Evolutionary conservation across 2,113 vertebrate species (phyloP).

Genomic region (Crotalus horridus): DNA sequence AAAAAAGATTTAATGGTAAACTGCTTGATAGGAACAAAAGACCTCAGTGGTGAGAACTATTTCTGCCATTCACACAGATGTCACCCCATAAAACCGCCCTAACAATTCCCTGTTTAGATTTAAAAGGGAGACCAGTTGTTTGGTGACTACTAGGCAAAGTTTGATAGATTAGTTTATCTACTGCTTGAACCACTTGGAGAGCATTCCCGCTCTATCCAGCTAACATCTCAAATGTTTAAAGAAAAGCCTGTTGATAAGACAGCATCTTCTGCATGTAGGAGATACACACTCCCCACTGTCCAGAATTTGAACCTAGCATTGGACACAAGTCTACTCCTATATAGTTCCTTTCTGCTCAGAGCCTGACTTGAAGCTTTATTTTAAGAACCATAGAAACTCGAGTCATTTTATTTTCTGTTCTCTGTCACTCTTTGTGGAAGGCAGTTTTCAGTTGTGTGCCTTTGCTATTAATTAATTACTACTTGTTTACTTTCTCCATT

Average conservation of each 20-base stretch:
- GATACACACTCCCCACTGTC: background rate
- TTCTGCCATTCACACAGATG: constrained; percentile 47
- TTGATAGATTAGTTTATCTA: constrained; percentile 58
- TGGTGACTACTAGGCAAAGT: constrained; percentile 44
- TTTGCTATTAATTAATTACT: constrained; percentile 51
- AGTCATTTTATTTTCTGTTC: background rate
- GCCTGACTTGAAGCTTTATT: no score
- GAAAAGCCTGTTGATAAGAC: background rate
- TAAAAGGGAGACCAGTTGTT: constrained; percentile 58
- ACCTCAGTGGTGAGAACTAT: constrained; percentile 38
- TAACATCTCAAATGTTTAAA: background rate
- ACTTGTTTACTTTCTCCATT: constrained; percentile 61
- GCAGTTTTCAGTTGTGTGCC: constrained; percentile 14
- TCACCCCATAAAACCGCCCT: constrained; percentile 51
- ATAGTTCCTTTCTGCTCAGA: background rate
- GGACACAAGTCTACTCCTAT: background rate
- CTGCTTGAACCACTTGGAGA: constrained; percentile 4
- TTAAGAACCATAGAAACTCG: background rate
- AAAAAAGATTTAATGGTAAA: constrained; percentile 32
- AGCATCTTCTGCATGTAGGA: background rate
- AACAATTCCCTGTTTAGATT: constrained; percentile 58
- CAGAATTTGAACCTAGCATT: background rate
- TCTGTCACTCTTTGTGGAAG: background rate
- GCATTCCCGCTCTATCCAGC: background rate
- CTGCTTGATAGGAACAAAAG: constrained; percentile 51